Conservation (phyloP, 2,113 vertebrate genomes). For the Ranitomeya variabilis region DNA sequence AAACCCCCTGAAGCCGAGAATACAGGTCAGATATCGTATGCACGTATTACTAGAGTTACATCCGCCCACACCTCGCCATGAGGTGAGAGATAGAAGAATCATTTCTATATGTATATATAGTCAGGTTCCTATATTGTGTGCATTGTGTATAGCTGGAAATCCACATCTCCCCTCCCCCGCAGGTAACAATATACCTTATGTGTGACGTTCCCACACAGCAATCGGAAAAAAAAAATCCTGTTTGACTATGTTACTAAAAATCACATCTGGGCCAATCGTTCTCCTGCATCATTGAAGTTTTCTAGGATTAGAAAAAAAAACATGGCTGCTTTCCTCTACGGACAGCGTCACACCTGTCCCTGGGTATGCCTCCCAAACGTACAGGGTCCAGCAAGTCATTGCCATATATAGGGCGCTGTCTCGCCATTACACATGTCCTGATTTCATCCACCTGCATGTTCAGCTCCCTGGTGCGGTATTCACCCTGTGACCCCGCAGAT, state of each 20-base stretch:
- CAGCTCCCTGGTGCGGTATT: too few species aligned
- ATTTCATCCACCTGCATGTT: too few species aligned
- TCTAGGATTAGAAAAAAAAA: neutral
- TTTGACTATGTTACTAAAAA: neutral
- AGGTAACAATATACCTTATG: constrained; percentile 5
- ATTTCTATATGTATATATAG: neutral
- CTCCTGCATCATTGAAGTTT: neutral
- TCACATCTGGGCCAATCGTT: neutral
- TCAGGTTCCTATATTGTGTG: neutral
- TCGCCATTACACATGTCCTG: too few species aligned
- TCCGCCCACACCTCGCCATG: constrained; percentile 1
- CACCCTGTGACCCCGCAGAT: too few species aligned
- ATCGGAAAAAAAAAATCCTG: neutral
- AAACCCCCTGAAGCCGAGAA: constrained; percentile 22
- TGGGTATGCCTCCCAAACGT: too few species aligned
- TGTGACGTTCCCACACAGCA: neutral
- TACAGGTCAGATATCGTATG: constrained; percentile 21
- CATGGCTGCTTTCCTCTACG: too few species aligned
- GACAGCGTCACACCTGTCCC: too few species aligned
- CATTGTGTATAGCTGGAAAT: neutral
- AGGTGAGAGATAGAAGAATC: neutral
- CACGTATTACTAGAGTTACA: constrained; percentile 6
- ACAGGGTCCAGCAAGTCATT: too few species aligned
- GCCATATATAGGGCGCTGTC: too few species aligned
- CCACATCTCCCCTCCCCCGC: neutral